Evolutionary conservation across 2,888 invertebrate species (phyloP), one percentile per base, ranked within the genome.

Genomic region (Balanococcus diminutus): DNA sequence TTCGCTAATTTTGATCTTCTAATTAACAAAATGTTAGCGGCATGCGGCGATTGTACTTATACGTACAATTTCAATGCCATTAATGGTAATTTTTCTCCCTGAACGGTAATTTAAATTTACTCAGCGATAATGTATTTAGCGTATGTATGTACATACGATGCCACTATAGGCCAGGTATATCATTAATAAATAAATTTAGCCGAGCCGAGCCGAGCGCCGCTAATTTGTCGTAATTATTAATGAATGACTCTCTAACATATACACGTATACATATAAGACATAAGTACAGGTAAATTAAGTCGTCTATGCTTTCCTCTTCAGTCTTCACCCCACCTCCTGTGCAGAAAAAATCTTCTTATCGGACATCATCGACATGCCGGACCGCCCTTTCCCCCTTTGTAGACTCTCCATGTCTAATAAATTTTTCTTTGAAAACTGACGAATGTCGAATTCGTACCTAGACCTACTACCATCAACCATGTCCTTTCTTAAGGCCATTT

Each of bases 61-160:
- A 36, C 36, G 36, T 36, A 51, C 19, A 51, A 51, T 51, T 51
- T 56, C 82, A 51, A 83, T 56, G 83, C 56, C 83, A 83, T 83
- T 83, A 67, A 83, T 36, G 32, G 83, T 83, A 83, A 83, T 83
- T 83, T 51, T 67, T 67, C 61, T 67, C 61, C 42, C 31, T 36
- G 51, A 83, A 83, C 56, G 67, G 19, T 67, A 61, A 83, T 83
- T 67, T 36, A 16, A 67, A 31, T 61, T 56, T 83, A 36, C 83
- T 39, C 22, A 25, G 19, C 46, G 51, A 81, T 51, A 82, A 51
- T 82, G n/a, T 42, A 32, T 8, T 32, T 39, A 32, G 81, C 81
- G 42, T 22, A 79, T n/a, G n/a, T n/a, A n/a, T n/a, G n/a, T n/a
- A n/a, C n/a, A n/a, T 31, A 31, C 28, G 31, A n/a, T n/a, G 31